Evolutionary conservation across 2,113 vertebrate genomes (phyloP).

Genomic region (Lates calcarifer): DNA sequence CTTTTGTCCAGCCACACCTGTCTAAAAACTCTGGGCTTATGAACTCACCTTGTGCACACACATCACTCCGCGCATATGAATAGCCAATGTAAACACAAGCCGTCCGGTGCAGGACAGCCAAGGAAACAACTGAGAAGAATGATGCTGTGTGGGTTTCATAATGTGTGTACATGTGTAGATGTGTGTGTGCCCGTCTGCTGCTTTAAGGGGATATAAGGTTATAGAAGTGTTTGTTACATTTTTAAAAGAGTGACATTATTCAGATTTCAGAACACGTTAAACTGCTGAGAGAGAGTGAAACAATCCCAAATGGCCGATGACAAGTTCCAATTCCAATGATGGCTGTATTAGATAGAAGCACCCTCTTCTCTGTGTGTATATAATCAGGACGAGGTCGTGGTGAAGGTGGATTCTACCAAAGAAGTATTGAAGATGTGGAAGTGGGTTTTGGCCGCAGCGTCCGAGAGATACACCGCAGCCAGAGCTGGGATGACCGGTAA

Average conservation of each 20-base stretch:
- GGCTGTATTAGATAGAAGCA: background rate
- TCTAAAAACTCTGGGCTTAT: constrained; percentile 13
- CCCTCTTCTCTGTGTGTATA: background rate
- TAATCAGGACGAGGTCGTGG: constrained; percentile 89
- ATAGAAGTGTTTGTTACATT: background rate
- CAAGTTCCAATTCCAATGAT: background rate
- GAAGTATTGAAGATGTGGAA: constrained; percentile 91
- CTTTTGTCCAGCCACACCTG: constrained; percentile 63
- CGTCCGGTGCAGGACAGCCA: constrained; percentile 20
- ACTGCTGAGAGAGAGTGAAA: background rate
- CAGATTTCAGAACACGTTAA: background rate
- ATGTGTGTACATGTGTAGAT: constrained; percentile 5
- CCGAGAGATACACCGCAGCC: constrained; percentile 93
- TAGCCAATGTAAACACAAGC: constrained; percentile 59
- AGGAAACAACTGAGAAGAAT: constrained; percentile 35
- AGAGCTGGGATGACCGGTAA: constrained; percentile 95
- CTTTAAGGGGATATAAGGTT: background rate
- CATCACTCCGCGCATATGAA: background rate
- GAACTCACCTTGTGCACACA: constrained; percentile 48
- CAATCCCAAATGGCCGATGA: background rate
- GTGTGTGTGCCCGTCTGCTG: background rate
- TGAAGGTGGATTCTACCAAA: constrained; percentile 94
- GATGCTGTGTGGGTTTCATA: constrained; percentile 1
- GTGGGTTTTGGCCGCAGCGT: constrained; percentile 88
- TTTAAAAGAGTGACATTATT: too few species aligned